Evolutionary conservation across 1,140 invertebrate genomes (phyloP).

Genomic region (Lutraria rhynchaena): DNA sequence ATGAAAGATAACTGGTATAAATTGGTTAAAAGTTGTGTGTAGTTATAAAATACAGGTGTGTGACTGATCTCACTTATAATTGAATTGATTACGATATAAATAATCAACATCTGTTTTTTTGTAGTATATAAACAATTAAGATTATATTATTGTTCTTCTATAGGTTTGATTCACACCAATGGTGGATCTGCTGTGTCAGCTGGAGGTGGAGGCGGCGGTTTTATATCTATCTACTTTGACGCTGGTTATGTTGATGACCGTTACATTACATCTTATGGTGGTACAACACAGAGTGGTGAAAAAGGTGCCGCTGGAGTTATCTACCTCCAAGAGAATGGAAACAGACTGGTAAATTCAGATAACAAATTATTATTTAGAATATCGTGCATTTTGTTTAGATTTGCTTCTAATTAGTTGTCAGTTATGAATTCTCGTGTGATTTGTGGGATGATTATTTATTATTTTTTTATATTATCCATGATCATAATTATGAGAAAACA

Average conservation of each 20-base stretch:
- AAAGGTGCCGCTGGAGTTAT: slow-evolving; percentile 69
- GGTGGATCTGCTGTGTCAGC: slow-evolving; percentile 57
- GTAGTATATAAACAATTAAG: too few relatives aligned
- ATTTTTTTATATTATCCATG: too few relatives aligned
- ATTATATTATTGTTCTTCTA: too few relatives aligned
- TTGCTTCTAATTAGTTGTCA: background rate
- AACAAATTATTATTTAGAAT: background rate
- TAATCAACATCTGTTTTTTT: too few relatives aligned
- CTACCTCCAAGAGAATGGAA: slow-evolving; percentile 53
- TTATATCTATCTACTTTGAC: slow-evolving; percentile 64
- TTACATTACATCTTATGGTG: slow-evolving; percentile 65
- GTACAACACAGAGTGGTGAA: slow-evolving; percentile 42
- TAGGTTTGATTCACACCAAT: slow-evolving; percentile 59
- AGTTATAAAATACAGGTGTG: too few relatives aligned
- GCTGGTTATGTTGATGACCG: slow-evolving; percentile 61
- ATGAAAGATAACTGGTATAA: too few relatives aligned
- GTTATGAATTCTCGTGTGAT: background rate
- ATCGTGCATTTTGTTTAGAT: background rate
- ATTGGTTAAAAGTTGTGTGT: too few relatives aligned
- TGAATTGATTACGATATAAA: too few relatives aligned
- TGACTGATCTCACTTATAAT: too few relatives aligned
- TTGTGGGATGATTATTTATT: background rate
- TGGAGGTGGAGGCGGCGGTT: slow-evolving; percentile 72
- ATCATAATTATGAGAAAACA: too few relatives aligned
- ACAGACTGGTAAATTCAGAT: slow-evolving; percentile 26